phyloP scores from a whole-genome alignment of 2,888 invertebrate species.

The Odontocerum albicorne region DNA sequence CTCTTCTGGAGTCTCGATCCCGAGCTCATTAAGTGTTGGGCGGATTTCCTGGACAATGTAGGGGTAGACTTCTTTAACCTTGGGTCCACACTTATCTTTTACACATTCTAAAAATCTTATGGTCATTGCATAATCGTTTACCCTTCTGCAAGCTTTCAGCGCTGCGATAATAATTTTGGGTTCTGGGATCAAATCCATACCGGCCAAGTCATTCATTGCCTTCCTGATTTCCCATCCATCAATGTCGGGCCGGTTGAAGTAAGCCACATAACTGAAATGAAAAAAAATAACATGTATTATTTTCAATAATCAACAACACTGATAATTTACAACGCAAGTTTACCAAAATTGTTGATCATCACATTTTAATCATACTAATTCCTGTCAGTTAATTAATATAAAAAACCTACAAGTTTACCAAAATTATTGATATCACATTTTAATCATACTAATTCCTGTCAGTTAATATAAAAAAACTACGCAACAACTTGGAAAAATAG shows the following conservation, averaged over 20 bases:
- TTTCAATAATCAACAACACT: background rate
- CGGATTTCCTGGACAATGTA: slow-evolving; percentile 87
- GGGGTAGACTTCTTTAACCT: slow-evolving; percentile 78
- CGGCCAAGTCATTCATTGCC: slow-evolving; percentile 85
- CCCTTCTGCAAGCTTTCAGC: slow-evolving; percentile 85
- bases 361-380: background rate
- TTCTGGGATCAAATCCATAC: slow-evolving; percentile 91
- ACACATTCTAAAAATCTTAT: slow-evolving; percentile 91
- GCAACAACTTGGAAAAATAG: slow-evolving; percentile 9
- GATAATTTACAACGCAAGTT: background rate
- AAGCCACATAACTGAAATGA: slow-evolving; percentile 70
- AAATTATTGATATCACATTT: background rate
- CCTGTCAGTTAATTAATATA: background rate
- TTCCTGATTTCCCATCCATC: slow-evolving; percentile 95
- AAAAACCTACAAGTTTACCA: slow-evolving; percentile 7
- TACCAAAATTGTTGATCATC: background rate
- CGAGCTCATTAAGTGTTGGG: slow-evolving; percentile 91
- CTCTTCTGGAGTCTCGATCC: slow-evolving; percentile 92
- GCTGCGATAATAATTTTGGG: slow-evolving; percentile 86
- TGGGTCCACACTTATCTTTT: slow-evolving; percentile 82
- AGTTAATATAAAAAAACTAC: background rate
- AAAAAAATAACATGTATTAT: background rate
- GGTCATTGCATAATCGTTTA: slow-evolving; percentile 93
- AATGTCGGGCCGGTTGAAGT: slow-evolving; percentile 83
- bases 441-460: background rate